A percentile compares a stretch with the other conserved stretches of the same genome.
These are phyloP conservation scores for Drosophila melanosoma DNA, from an alignment of 2,888 invertebrate genomes.

Conservation along the genomic window DNA sequence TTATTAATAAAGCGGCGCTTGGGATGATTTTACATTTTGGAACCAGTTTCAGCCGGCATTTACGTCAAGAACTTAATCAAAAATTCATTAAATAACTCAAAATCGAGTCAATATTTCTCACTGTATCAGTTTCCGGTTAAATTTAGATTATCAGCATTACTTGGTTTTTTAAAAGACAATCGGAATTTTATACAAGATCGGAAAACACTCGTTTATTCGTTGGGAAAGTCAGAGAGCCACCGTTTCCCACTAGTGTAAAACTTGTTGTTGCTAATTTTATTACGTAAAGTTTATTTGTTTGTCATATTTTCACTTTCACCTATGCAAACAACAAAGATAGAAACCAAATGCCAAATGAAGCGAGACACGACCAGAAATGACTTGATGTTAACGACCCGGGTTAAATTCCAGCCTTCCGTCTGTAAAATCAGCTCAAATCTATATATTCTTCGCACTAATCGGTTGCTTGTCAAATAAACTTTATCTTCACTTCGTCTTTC, in stretches of 20 bases:
- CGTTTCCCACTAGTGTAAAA: slow-evolving; percentile 44
- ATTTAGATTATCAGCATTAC: slow-evolving; percentile 46
- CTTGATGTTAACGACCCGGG: slow-evolving; percentile 41
- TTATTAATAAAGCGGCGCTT: slow-evolving; percentile 33
- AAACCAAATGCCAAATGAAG: slow-evolving; percentile 19
- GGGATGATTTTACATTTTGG: slow-evolving; percentile 41
- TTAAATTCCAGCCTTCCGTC: neutral
- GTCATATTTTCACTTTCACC: slow-evolving; percentile 71
- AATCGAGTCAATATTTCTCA: slow-evolving; percentile 33
- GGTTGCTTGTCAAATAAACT: neutral
- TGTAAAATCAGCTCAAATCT: neutral
- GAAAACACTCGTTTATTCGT: slow-evolving; percentile 3
- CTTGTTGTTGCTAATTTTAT: slow-evolving; percentile 60
- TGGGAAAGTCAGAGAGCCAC: slow-evolving; percentile 59
- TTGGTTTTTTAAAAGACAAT: slow-evolving; percentile 6
- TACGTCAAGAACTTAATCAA: slow-evolving; percentile 12
- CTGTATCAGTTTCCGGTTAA: slow-evolving; percentile 14
- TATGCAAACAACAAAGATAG: slow-evolving; percentile 21
- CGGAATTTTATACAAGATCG: slow-evolving; percentile 36
- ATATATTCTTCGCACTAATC: slow-evolving; percentile 3
- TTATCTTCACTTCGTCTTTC: slow-evolving; percentile 42
- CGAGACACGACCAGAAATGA: slow-evolving; percentile 18
- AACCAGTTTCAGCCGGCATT: slow-evolving; percentile 55
- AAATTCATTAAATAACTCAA: slow-evolving; percentile 48
- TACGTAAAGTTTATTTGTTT: slow-evolving; percentile 67